phyloP scores from a whole-genome alignment of 2,797 vertebrate genomes.

The Cyprinodon diabolis region DNA sequence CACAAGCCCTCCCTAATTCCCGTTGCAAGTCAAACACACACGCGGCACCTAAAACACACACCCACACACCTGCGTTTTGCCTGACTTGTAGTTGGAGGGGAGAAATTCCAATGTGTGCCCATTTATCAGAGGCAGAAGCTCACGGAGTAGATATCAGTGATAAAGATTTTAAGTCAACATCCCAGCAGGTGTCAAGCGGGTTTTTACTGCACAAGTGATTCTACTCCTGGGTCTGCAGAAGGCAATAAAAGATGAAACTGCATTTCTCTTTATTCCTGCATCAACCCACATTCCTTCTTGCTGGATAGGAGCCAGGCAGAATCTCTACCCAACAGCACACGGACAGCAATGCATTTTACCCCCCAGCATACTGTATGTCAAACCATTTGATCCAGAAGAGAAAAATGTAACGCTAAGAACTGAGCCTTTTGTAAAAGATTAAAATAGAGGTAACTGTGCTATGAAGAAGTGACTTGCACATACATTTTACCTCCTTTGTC shows the following conservation, averaged over 20 bases:
- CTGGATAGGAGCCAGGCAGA: conserved; percentile 59
- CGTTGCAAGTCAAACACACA: conserved; percentile 35
- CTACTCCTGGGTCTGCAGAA: conserved; percentile 60
- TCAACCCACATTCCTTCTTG: conserved; percentile 16
- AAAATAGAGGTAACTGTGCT: background rate
- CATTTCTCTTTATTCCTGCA: conserved; percentile 31
- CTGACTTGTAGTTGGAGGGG: conserved; percentile 53
- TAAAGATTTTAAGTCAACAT: conserved; percentile 92
- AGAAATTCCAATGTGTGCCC: conserved; percentile 80
- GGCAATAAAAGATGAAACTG: conserved; percentile 67
- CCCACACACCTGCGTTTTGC: conserved; percentile 75
- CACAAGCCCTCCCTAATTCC: conserved; percentile 43
- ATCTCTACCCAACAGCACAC: background rate
- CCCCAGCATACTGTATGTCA: background rate
- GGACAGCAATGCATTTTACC: background rate
- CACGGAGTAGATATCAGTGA: conserved; percentile 87
- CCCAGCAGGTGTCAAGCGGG: conserved; percentile 84
- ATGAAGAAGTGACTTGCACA: background rate
- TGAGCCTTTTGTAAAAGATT: background rate
- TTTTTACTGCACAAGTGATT: conserved; percentile 72
- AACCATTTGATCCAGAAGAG: background rate
- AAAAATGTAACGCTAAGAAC: background rate
- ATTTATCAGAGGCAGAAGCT: conserved; percentile 83
- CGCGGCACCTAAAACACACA: conserved; percentile 28
- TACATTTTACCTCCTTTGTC: background rate